Conservation (phyloP, 1,140 invertebrate species). For the Hylyphantes graminicola region DNA sequence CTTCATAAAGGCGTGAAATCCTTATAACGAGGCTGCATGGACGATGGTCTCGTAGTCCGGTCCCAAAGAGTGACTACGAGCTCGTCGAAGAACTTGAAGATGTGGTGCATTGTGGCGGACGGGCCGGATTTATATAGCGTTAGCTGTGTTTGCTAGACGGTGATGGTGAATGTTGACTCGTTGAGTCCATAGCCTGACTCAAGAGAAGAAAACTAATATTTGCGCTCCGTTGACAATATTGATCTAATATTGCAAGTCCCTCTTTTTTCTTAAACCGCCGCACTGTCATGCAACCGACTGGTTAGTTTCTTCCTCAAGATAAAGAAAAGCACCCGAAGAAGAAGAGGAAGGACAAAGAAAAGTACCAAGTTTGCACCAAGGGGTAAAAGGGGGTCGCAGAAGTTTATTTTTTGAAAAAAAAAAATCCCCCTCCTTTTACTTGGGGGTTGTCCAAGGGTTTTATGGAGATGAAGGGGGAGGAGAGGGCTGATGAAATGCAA, state of each 20-base stretch:
- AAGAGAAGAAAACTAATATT: constrained; percentile 61
- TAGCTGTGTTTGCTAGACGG: constrained; percentile 55
- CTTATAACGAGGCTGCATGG: constrained; percentile 19
- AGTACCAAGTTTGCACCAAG: constrained; percentile 42
- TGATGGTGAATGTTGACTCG: constrained; percentile 59
- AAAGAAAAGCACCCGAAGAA: constrained; percentile 31
- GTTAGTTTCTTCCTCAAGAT: constrained; percentile 42
- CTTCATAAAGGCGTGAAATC: constrained; percentile 39
- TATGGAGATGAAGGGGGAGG: constrained; percentile 8
- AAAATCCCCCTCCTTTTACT: not conserved
- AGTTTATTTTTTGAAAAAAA: constrained; percentile 33
- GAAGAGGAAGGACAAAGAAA: constrained; percentile 28
- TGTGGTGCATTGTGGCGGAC: constrained; percentile 49
- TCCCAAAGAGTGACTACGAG: constrained; percentile 26
- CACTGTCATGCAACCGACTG: constrained; percentile 57
- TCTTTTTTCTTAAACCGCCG: constrained; percentile 50
- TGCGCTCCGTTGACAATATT: constrained; percentile 60
- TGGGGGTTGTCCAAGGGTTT: constrained; percentile 7
- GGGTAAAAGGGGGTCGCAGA: constrained; percentile 32
- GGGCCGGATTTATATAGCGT: constrained; percentile 52
- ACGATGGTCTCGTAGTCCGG: not conserved
- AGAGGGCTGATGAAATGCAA: constrained; percentile 48
- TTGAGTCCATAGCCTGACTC: constrained; percentile 51
- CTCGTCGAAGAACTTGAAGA: constrained; percentile 33
- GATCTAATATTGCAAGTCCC: constrained; percentile 59